Evolutionary conservation across 2,113 vertebrate genomes (phyloP), one percentile per base, ranked within the genome.

Genomic region (Odocoileus hemionus): DNA sequence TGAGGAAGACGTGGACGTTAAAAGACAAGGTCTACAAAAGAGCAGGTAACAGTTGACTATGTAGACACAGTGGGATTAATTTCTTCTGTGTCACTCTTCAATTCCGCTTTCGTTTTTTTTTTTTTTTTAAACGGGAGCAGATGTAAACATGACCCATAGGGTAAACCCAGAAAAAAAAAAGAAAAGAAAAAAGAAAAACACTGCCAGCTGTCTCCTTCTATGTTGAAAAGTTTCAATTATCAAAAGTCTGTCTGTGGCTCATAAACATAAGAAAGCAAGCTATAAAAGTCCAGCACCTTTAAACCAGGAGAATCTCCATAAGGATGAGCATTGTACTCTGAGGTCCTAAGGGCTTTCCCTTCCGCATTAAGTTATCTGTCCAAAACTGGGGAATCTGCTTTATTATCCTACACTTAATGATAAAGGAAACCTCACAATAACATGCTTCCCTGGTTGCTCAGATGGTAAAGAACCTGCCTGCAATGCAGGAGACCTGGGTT

Each of bases 151-250:
- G 47, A 89, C 79, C 91, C 28, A 80, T 28, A 93, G 84, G 52
- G 30, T 79, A 92, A 90, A 89, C 92, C 52, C 91, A 82, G 89
- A 33, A 94, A 93, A 94, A 93, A 95, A 94, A 93, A 93, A 36
- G 36, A 95, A 94, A 93, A 95, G n/a, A 70, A 70, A 89, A 86
- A 87, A 95, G 67, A 25, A 39, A 89, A 86, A 87, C 64, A 33
- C 61, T 43, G 86, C 93, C 96, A 98, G 98, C 84, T 97, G 96
- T 96, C 96, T 96, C 93, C 70, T 87, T 96, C 76, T 64, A 23
- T 64, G 57, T 80, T 47, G 95, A 95, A 87, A 97, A 98, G 93
- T 97, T 94, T 94, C 95, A 94, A 79, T 96, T 16, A 94, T 82
- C 54, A 54, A 47, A 92, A 89, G 83, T 86, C 89, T 92, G 58